A percentile compares a stretch with the other conserved stretches of the same genome.
Evolutionary conservation across 1,140 invertebrate genomes (phyloP).

Genomic region (Galendromus occidentalis): DNA sequence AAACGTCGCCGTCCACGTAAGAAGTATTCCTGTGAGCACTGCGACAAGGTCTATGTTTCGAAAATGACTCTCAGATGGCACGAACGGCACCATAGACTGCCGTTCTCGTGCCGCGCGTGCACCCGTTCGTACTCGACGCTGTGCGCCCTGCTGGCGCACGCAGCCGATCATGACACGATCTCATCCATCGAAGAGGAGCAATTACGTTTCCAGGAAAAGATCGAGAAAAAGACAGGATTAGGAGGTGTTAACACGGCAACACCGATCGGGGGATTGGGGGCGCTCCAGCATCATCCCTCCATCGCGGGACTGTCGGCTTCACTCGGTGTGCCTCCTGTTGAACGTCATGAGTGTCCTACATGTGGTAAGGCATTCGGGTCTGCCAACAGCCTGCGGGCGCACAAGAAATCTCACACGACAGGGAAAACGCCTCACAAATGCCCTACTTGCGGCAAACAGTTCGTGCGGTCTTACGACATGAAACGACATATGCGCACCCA

Average conservation of each 20-base stretch:
- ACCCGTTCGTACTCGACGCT: neutral
- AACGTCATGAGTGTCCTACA: constrained; percentile 1
- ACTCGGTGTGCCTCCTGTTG: neutral
- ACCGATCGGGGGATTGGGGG: no score
- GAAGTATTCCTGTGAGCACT: neutral
- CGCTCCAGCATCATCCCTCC: no score
- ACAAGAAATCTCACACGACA: neutral
- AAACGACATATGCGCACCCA: neutral
- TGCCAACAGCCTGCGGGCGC: constrained; percentile 5
- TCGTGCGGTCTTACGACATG: neutral
- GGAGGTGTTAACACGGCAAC: no score
- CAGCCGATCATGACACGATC: neutral
- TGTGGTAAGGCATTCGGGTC: constrained; percentile 5
- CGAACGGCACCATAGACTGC: neutral
- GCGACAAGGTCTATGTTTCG: neutral
- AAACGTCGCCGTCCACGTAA: constrained; percentile 1
- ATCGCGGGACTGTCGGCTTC: no score
- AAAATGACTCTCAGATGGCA: neutral
- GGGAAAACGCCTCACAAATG: constrained; percentile 5
- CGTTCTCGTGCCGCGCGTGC: neutral
- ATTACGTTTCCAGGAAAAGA: neutral
- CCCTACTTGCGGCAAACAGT: neutral
- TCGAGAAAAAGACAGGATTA: neutral
- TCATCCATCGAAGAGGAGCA: constrained; percentile 1
- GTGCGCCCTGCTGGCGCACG: neutral